These are phyloP conservation scores for Rhagium mordax DNA, from an alignment of 2,888 invertebrate species.

Conservation along the genomic window DNA sequence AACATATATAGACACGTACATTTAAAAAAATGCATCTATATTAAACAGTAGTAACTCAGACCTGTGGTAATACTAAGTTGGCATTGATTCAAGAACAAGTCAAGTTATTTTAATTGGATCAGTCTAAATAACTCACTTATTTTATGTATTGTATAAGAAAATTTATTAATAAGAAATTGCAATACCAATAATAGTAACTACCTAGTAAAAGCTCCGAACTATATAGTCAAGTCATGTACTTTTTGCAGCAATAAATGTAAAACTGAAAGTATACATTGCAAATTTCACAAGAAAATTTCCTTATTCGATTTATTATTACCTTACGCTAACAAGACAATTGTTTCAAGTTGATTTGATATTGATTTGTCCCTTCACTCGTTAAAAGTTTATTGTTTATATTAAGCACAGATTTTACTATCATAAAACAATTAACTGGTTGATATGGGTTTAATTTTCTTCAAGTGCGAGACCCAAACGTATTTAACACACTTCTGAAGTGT, in stretches of 20 bases:
- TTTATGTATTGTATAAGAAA: not conserved
- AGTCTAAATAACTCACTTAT: not conserved
- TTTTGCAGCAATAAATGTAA: conserved; percentile 20
- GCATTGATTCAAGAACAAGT: not conserved
- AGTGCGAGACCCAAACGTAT: not conserved
- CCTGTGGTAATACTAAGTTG: not conserved
- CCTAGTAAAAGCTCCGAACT: not conserved
- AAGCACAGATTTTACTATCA: not conserved
- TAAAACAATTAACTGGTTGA: not conserved
- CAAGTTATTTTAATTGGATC: not conserved
- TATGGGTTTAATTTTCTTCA: not conserved
- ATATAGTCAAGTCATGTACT: conserved; percentile 16
- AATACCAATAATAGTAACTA: not conserved
- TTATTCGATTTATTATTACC: conserved; percentile 26
- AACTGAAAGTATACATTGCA: conserved; percentile 15
- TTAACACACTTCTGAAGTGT: not conserved
- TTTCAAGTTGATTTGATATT: conserved; percentile 23
- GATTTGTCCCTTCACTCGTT: conserved; percentile 22
- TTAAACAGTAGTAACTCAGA: no score
- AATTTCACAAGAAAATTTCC: conserved; percentile 31
- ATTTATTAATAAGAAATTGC: not conserved
- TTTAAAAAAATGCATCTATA: no score
- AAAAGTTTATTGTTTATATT: not conserved
- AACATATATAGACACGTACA: no score
- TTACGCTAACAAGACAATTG: not conserved